Evolutionary conservation across 2,797 vertebrate genomes (phyloP), one percentile per base, ranked within the genome.

Genomic region (Bradypodion pumilum): DNA sequence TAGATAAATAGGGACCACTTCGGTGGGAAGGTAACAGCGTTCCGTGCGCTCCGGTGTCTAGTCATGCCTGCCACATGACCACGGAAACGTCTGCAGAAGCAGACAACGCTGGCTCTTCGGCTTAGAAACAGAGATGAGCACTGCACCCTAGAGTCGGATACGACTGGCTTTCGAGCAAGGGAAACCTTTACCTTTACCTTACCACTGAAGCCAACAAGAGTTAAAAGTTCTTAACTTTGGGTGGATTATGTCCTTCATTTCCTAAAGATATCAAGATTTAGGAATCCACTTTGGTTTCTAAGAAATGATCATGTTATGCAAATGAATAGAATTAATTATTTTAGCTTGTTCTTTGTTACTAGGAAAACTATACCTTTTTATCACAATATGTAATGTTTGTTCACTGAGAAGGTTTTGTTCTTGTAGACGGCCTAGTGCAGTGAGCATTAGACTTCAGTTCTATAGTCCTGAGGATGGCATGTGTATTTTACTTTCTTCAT

Each of bases 191-290:
- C n/a, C n/a, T n/a, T n/a, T n/a, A n/a, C n/a, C n/a, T n/a, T n/a
- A n/a, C 25, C 3, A 29, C 27, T 80, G 78, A 44, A 59, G 19
- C 1, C 4, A 68, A 49, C 37, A 6, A 66, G 40, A 70, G n/a
- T 72, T 37, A 35, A 46, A n/a, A 78, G 40, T 60, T 56, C 6
- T 63, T 66, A 72, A 35, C 27, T 21, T 84, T n/a, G 16, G 25
- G 25, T 25, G 32, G 42, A 23, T 29, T n/a, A 25, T 37, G 27
- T 7, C 56, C 56, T 81, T 21, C 3, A 29, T 81, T 89, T 84
- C 68, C 80, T 80, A 86, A 86, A 81, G 75, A 86, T 83, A 82
- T 62, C 0, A 77, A 63, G 68, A 15, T 81, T 52, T 46, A 66
- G 35, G 65, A 16, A 66, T 66, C 35, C n/a, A 35, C 65, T 15